Evolutionary conservation across 2,797 vertebrate genomes (phyloP).

Genomic region (Semaprochilodus insignis): DNA sequence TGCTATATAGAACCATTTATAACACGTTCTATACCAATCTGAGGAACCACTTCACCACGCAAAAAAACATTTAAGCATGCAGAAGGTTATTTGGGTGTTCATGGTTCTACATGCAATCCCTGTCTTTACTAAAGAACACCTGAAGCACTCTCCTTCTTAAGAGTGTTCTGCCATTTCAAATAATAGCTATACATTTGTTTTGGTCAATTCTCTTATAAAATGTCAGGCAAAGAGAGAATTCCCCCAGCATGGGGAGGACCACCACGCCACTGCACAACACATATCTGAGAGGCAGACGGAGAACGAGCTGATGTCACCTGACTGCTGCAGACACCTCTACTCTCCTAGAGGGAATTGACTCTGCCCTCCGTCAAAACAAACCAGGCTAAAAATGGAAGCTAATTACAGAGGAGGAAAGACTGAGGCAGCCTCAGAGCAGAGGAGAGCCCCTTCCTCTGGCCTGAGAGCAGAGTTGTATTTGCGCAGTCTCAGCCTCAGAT

Average conservation of each 20-base stretch:
- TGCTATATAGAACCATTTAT: no score
- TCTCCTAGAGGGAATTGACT: constrained; percentile 45
- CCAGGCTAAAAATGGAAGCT: constrained; percentile 54
- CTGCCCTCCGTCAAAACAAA: constrained; percentile 57
- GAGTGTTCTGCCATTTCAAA: constrained; percentile 16
- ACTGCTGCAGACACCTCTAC: constrained; percentile 45
- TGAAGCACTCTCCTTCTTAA: background rate
- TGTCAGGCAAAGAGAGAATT: constrained; percentile 32
- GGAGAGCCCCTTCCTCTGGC: constrained; percentile 8
- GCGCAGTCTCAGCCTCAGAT: background rate
- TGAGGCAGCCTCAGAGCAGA: constrained; percentile 6
- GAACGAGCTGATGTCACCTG: constrained; percentile 21
- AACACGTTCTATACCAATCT: no score
- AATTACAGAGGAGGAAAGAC: constrained; percentile 53
- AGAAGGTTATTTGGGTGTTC: no score
- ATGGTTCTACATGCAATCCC: no score
- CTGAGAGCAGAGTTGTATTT: constrained; percentile 3
- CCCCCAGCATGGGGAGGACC: background rate
- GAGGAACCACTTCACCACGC: no score
- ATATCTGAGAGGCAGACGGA: constrained; percentile 9
- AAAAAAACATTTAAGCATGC: no score
- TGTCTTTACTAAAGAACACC: no score
- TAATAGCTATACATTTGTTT: constrained; percentile 6
- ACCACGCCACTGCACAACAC: background rate
- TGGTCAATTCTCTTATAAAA: constrained; percentile 21